phyloP scores from a whole-genome alignment of 2,113 vertebrate genomes.

The Stercorarius parasiticus region DNA sequence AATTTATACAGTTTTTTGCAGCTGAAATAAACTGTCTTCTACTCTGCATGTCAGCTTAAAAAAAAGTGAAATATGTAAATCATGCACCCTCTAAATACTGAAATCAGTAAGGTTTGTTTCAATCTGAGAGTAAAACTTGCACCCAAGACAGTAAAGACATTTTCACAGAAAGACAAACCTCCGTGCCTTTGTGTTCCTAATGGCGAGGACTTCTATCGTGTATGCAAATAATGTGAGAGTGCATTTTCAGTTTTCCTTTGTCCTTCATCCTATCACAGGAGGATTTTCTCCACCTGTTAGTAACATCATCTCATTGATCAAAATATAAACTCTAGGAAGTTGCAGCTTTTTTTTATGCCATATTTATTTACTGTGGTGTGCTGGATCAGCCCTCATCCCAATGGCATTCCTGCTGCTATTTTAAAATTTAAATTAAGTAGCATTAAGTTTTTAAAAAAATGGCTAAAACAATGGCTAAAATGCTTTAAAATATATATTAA shows the following conservation, averaged over 20 bases:
- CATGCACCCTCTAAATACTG: background rate
- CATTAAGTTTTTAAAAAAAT: background rate
- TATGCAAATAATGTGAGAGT: background rate
- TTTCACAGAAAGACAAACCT: background rate
- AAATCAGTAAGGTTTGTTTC: background rate
- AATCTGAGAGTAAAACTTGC: background rate
- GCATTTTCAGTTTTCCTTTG: background rate
- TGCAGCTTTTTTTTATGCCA: background rate
- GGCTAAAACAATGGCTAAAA: fast-evolving
- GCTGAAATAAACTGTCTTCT: background rate
- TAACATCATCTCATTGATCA: background rate
- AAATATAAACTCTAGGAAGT: background rate
- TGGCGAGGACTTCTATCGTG: background rate
- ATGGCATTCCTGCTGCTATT: background rate
- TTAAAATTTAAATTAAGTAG: background rate
- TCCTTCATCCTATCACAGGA: background rate
- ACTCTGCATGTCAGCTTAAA: background rate
- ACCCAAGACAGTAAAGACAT: background rate
- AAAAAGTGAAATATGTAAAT: background rate
- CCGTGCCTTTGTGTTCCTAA: background rate
- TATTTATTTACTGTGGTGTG: background rate
- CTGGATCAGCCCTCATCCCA: background rate
- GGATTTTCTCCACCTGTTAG: background rate
- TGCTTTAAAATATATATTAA: background rate
- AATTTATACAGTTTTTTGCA: background rate